Conservation (phyloP, 2,888 invertebrate species). For the Cephus pygmeus region DNA sequence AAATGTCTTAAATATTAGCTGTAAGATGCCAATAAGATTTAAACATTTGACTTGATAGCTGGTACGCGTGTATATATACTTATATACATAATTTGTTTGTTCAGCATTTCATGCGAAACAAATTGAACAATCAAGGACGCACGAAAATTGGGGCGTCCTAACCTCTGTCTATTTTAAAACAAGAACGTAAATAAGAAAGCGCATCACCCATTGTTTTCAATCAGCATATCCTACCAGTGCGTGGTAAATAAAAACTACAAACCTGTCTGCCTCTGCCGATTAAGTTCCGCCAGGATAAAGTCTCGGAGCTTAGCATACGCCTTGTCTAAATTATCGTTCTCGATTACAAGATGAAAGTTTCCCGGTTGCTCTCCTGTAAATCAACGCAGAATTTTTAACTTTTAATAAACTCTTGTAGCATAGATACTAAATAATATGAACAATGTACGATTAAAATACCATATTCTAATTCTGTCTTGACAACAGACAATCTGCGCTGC, state of each 20-base stretch:
- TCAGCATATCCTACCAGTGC: neutral
- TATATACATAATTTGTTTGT: neutral
- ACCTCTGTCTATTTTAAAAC: neutral
- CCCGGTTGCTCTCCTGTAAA: slow-evolving; percentile 71
- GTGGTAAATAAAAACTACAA: slow-evolving; percentile 7
- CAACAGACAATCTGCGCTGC: slow-evolving; percentile 80
- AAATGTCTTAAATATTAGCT: neutral
- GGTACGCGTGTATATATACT: neutral
- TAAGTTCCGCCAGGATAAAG: slow-evolving; percentile 75
- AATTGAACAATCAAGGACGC: neutral
- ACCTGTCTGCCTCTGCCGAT: slow-evolving; percentile 65
- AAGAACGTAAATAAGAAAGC: neutral
- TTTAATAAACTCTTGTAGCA: neutral
- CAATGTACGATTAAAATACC: slow-evolving; percentile 68
- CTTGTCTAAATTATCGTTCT: slow-evolving; percentile 84
- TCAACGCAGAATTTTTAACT: neutral
- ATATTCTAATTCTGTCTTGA: slow-evolving; percentile 85
- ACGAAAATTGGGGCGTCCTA: neutral
- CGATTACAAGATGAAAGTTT: slow-evolving; percentile 85
- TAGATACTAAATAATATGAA: slow-evolving; percentile 7
- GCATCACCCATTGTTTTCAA: neutral
- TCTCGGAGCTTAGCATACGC: slow-evolving; percentile 82
- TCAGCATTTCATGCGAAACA: neutral
- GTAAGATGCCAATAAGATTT: neutral
- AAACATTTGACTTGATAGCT: neutral